Evolutionary conservation across 2,113 vertebrate genomes (phyloP).

Genomic region (Megaptera novaeangliae): DNA sequence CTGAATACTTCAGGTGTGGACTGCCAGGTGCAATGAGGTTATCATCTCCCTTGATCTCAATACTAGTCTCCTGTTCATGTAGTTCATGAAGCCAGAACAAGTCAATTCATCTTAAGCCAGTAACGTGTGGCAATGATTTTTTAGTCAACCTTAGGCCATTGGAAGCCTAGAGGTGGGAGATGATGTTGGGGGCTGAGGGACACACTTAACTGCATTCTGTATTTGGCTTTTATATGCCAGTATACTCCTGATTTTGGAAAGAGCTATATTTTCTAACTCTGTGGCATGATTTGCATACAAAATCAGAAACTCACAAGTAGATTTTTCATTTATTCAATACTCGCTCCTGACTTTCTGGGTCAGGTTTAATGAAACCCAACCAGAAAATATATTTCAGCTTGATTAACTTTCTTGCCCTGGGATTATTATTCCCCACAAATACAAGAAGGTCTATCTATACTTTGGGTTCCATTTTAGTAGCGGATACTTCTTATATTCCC

Average conservation of each 20-base stretch:
- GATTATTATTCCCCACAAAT: neutral
- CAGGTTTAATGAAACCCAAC: neutral
- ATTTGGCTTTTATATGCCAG: neutral
- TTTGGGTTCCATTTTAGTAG: neutral
- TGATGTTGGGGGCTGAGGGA: neutral
- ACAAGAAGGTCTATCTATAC: neutral
- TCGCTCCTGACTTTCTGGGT: slow-evolving; percentile 6
- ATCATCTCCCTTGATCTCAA: neutral
- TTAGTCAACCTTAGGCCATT: neutral
- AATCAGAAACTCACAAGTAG: slow-evolving; percentile 6
- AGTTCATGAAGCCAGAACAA: neutral
- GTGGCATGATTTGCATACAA: neutral
- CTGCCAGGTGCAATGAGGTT: neutral
- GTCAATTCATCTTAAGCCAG: neutral
- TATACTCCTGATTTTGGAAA: slow-evolving; percentile 8
- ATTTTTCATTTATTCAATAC: neutral
- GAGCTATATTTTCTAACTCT: slow-evolving; percentile 2
- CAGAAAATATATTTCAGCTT: neutral
- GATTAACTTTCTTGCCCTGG: neutral
- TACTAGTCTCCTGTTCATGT: neutral
- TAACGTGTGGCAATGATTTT: neutral
- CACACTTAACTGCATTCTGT: neutral
- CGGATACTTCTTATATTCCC: neutral
- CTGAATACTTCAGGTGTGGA: neutral
- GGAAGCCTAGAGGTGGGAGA: neutral